phyloP scores from a whole-genome alignment of 2,113 vertebrate genomes.

The Mionectes macconnelli region DNA sequence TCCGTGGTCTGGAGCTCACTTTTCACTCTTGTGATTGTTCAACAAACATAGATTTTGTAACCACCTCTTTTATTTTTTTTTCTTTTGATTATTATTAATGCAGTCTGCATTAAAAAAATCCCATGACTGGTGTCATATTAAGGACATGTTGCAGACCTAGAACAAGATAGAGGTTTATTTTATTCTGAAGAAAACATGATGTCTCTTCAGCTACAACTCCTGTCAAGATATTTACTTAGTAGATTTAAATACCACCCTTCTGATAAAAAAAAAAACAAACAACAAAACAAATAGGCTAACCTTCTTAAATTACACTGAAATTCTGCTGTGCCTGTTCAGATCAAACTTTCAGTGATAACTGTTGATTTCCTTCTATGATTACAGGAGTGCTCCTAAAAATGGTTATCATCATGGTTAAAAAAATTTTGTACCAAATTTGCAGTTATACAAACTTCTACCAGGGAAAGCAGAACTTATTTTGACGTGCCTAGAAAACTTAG shows the following conservation, averaged over 20 bases:
- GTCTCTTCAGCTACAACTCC: background rate
- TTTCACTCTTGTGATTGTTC: background rate
- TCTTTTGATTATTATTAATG: background rate
- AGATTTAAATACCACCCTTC: background rate
- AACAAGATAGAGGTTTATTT: background rate
- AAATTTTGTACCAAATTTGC: background rate
- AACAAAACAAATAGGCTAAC: background rate
- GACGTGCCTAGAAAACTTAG: background rate
- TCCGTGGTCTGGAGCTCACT: background rate
- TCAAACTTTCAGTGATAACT: background rate
- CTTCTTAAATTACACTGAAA: background rate
- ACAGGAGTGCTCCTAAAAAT: background rate
- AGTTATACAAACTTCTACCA: background rate
- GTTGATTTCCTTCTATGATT: background rate
- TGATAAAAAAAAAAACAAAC: background rate
- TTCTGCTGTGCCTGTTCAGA: background rate
- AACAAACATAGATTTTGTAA: background rate
- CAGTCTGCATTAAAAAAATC: background rate
- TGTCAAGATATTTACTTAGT: background rate
- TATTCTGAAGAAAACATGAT: background rate
- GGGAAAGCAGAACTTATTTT: background rate
- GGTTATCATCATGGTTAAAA: background rate
- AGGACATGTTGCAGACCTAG: background rate
- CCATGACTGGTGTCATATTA: background rate
- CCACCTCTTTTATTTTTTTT: background rate